Evolutionary conservation across 2,888 invertebrate species (phyloP).

Genomic region (Ophion ellenae): DNA sequence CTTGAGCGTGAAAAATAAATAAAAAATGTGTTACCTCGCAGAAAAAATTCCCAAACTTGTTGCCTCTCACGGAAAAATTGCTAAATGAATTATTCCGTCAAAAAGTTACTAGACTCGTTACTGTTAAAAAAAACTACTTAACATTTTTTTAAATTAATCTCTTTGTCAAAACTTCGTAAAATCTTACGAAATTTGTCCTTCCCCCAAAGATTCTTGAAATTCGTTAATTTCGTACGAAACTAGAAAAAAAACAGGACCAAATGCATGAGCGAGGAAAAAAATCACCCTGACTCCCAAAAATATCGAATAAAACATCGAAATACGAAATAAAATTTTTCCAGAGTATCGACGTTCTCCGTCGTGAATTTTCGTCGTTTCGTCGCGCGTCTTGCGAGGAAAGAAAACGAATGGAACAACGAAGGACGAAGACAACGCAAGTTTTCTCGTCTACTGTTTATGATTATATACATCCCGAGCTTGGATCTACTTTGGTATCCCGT

Average conservation of each 20-base stretch:
- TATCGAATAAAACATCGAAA: background rate
- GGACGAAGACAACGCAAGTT: constrained; percentile 17
- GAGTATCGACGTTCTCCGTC: background rate
- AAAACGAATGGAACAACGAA: background rate
- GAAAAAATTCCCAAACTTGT: background rate
- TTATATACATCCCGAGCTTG: constrained; percentile 8
- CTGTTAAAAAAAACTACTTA: too few species aligned
- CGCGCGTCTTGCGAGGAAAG: background rate
- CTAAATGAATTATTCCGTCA: too few species aligned
- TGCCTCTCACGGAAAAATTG: background rate
- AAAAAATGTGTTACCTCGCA: background rate
- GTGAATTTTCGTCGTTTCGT: constrained; percentile 4
- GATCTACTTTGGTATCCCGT: constrained; percentile 7
- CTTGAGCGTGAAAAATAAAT: background rate
- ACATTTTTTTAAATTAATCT: too few species aligned
- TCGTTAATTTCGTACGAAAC: background rate
- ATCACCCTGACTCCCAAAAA: background rate
- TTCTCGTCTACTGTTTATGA: constrained; percentile 34
- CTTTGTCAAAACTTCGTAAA: too few species aligned
- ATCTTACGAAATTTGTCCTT: background rate
- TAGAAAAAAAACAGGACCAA: background rate
- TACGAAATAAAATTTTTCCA: background rate
- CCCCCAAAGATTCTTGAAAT: background rate
- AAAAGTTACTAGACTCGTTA: too few species aligned
- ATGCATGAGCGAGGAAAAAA: background rate